phyloP scores from a whole-genome alignment of 2,797 vertebrate species.

The Chaenodraco wilsoni region DNA sequence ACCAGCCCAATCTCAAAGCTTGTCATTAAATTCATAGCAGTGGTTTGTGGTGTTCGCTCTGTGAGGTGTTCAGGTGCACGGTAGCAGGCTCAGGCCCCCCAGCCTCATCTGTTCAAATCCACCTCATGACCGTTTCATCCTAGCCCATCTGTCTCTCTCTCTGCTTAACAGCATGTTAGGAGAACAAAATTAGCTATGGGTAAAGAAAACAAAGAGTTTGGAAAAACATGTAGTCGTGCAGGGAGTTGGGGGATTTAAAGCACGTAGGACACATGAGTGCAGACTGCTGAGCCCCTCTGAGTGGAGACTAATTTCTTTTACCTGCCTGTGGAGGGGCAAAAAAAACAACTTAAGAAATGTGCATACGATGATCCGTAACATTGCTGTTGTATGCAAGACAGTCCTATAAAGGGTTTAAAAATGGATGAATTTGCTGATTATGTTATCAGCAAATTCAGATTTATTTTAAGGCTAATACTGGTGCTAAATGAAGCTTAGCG shows the following conservation, averaged over 20 bases:
- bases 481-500: too few species aligned
- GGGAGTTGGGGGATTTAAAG: not conserved
- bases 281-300: not conserved
- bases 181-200: constrained; percentile 20
- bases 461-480: not conserved
- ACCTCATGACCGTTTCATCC: constrained; percentile 35
- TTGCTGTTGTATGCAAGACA: not conserved
- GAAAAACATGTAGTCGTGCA: constrained; percentile 4
- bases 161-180: constrained; percentile 8
- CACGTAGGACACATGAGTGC: not conserved
- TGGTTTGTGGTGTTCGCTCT: not conserved
- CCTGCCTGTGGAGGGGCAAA: not conserved
- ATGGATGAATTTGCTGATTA: not conserved
- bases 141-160: constrained; percentile 39
- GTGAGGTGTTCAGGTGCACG: constrained; percentile 37
- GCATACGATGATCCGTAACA: not conserved
- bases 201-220: constrained; percentile 8
- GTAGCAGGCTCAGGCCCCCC: constrained; percentile 14
- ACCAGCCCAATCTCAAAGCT: not conserved
- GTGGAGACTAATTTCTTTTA: not conserved
- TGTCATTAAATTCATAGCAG: constrained; percentile 10
- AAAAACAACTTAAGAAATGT: not conserved
- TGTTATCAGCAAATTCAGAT: too few species aligned
- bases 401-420: not conserved
- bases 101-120: constrained; percentile 52